phyloP scores from a whole-genome alignment of 2,888 invertebrate species.

The Ormyrus nitidulus region DNA sequence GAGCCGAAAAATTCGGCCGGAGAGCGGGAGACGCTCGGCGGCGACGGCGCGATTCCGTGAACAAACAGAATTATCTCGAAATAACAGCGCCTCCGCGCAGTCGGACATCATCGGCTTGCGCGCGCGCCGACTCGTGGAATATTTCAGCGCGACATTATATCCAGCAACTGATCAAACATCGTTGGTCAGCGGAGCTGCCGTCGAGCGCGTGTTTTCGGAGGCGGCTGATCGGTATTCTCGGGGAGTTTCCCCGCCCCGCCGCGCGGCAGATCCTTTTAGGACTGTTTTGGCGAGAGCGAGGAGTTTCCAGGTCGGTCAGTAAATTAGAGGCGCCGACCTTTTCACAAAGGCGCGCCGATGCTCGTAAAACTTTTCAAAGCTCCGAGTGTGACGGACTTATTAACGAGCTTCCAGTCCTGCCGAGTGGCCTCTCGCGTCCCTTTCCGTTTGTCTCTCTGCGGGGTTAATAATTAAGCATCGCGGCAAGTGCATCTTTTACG shows the following conservation, averaged over 20 bases:
- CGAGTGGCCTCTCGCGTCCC: not conserved
- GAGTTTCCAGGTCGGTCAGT: slow-evolving; percentile 52
- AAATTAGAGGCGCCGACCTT: slow-evolving; percentile 35
- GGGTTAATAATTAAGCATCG: too few relatives aligned
- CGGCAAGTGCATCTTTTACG: too few relatives aligned
- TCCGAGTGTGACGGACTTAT: slow-evolving; percentile 30
- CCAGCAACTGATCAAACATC: slow-evolving; percentile 13
- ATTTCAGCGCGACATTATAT: slow-evolving; percentile 11
- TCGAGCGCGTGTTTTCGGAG: too few relatives aligned
- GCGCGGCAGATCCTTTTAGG: slow-evolving; percentile 41
- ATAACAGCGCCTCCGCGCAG: too few relatives aligned
- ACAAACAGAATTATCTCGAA: too few relatives aligned
- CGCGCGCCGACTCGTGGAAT: not conserved
- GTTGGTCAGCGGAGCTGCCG: not conserved
- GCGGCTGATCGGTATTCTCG: slow-evolving; percentile 66
- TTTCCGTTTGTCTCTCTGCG: not conserved
- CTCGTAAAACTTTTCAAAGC: slow-evolving; percentile 43
- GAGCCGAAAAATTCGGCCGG: too few relatives aligned
- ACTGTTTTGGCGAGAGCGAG: slow-evolving; percentile 51
- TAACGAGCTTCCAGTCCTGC: slow-evolving; percentile 32
- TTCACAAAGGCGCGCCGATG: not conserved
- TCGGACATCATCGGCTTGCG: too few relatives aligned
- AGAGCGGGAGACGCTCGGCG: too few relatives aligned
- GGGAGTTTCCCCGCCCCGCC: slow-evolving; percentile 55
- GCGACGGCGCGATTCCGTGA: too few relatives aligned